Evolutionary conservation across 2,888 invertebrate species (phyloP), one percentile per base, ranked within the genome.

Genomic region (Quadriops clusia): DNA sequence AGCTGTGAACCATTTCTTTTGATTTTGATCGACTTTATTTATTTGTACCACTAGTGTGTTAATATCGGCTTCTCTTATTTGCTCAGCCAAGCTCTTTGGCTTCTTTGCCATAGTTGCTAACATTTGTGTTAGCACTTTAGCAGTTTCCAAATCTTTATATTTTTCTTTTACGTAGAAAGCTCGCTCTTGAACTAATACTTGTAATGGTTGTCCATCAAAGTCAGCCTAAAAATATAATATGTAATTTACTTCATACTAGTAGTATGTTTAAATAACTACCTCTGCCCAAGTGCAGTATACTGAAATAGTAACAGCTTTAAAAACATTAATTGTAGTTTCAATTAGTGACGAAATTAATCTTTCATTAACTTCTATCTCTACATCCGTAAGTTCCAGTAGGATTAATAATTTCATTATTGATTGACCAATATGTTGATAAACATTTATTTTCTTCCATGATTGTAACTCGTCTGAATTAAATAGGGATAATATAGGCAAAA

Each of bases 211-310:
- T 15, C 45, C 44, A 9, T 47, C 45, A 26, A 46, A 36, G 12
- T 50, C 32, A 27, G 51, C 39, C 53, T 56, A 30, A 35, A 44
- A 42, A 26, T 13, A 20, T 8, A 29, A 13, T 31, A 8, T 15
- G n/a, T n/a, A 11, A 33, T 13, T 25, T 9, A 17, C 20, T 23
- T 8, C 16, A 35, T 17, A 30, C 17, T 17, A 26, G n/a, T 23
- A 28, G 21, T 9, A 17, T 10, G 5, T 9, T 3, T 21, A 5
- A 11, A 4, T 11, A 15, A 7, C 20, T 45, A 58, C 57, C 47
- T 60, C 58, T 10, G 54, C 55, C 60, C 60, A 60, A 24, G 41
- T 30, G 39, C 51, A 51, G 37, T 43, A 60, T 3, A 57, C 49
- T 38, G 54, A 42, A 8, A 60, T 23, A 8, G 59, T 53, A 16